Evolutionary conservation across 2,113 vertebrate genomes (phyloP).

Genomic region (Dasyornis broadbenti): DNA sequence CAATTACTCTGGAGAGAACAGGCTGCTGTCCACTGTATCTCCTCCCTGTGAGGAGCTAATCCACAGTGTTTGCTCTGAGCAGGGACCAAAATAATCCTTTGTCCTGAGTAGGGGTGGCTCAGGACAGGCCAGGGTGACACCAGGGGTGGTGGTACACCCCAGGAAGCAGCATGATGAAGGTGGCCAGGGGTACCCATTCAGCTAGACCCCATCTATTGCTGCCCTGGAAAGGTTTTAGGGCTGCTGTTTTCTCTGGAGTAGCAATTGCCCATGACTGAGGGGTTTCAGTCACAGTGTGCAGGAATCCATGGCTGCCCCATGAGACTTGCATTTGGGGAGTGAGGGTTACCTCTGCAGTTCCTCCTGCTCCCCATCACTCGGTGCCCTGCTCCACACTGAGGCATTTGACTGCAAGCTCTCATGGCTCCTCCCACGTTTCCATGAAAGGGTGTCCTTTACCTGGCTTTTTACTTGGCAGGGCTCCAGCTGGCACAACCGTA

Average conservation of each 20-base stretch:
- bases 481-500: not conserved
- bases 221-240: not conserved
- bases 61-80: not conserved
- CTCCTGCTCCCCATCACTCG: accelerated
- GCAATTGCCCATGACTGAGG: not conserved
- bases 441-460: not conserved
- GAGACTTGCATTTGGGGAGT: accelerated
- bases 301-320: accelerated
- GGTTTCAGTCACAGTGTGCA: not conserved
- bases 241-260: not conserved
- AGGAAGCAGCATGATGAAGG: not conserved
- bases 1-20: not conserved
- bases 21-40: not conserved
- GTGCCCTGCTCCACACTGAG: not conserved
- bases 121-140: not conserved
- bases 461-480: not conserved
- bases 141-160: not conserved
- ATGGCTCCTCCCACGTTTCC: accelerated
- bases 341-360: not conserved
- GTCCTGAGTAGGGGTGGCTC: not conserved
- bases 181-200: not conserved
- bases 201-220: accelerated
- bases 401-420: not conserved
- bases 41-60: not conserved
- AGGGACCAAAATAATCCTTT: too few relatives aligned